Evolutionary conservation across 2,888 invertebrate genomes (phyloP).

Genomic region (Platycheirus rosarum): DNA sequence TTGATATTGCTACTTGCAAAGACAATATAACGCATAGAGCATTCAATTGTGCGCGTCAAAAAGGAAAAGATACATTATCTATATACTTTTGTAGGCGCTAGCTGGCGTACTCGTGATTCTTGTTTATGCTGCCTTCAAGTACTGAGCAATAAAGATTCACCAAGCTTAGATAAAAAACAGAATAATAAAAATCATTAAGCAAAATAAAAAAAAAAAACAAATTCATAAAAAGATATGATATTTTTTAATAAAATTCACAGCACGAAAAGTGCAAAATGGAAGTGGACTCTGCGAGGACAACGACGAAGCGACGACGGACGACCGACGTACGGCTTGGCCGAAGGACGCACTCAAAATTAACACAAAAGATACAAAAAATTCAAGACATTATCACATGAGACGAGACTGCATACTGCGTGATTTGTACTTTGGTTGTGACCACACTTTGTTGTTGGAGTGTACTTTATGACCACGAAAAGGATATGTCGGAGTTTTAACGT

Average conservation of each 20-base stretch:
- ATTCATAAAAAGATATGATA: conserved; percentile 57
- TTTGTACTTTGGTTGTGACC: conserved; percentile 63
- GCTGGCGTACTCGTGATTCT: conserved; percentile 36
- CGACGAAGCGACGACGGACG: conserved; percentile 52
- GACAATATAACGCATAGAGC: conserved; percentile 40
- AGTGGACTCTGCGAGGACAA: conserved; percentile 61
- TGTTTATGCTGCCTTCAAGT: neutral
- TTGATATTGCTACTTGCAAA: conserved; percentile 20
- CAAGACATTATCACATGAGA: conserved; percentile 36
- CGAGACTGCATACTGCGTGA: conserved; percentile 67
- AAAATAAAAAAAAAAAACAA: conserved; percentile 25
- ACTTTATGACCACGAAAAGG: conserved; percentile 68
- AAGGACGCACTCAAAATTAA: conserved; percentile 47
- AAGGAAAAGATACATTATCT: conserved; percentile 69
- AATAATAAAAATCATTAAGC: conserved; percentile 59
- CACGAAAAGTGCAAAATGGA: conserved; percentile 75
- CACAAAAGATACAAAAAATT: conserved; percentile 32
- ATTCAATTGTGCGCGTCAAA: conserved; percentile 56
- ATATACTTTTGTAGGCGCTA: conserved; percentile 37
- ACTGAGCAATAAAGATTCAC: conserved; percentile 37
- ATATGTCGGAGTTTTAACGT: conserved; percentile 50
- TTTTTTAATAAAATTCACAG: conserved; percentile 77
- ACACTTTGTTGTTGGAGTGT: conserved; percentile 31
- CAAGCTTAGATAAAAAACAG: conserved; percentile 57
- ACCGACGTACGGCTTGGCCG: conserved; percentile 2